A percentile compares a stretch with the other conserved stretches of the same genome.
Conservation (phyloP, 2,797 vertebrate genomes). For the Sebastes taczanowskii region DNA sequence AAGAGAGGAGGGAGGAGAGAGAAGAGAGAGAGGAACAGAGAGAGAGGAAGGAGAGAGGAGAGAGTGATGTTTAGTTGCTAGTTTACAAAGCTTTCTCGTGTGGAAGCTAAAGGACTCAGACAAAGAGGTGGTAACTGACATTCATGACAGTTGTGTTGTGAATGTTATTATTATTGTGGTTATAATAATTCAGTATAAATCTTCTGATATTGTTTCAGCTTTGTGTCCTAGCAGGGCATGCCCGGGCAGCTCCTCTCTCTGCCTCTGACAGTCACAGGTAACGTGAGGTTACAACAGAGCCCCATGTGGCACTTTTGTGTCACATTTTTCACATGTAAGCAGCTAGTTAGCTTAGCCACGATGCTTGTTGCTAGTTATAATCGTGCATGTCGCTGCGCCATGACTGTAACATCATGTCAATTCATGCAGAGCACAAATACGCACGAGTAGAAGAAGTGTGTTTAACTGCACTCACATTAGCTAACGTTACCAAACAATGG, state of each 20-base stretch:
- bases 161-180: neutral
- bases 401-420: constrained; percentile 17
- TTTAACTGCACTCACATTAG: constrained; percentile 5
- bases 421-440: neutral
- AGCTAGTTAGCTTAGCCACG: constrained; percentile 58
- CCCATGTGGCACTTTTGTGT: constrained; percentile 51
- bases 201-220: neutral
- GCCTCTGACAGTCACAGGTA: constrained; percentile 35
- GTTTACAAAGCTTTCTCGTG: neutral
- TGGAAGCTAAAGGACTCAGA: neutral
- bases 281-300: constrained; percentile 29
- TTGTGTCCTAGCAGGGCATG: constrained; percentile 29
- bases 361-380: neutral
- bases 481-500: neutral
- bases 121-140: neutral
- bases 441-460: constrained; percentile 8
- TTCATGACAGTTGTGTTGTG: neutral
- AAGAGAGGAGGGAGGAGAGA: fast-evolving
- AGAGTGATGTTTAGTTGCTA: neutral
- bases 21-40: fast-evolving
- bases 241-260: constrained; percentile 35
- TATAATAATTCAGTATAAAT: neutral
- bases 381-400: constrained; percentile 42
- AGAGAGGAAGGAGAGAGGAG: fast-evolving
- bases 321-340: neutral